A percentile compares a stretch with the other conserved stretches of the same genome.
Conservation (phyloP, 2,888 invertebrate species). For the Chironomus riparius region DNA sequence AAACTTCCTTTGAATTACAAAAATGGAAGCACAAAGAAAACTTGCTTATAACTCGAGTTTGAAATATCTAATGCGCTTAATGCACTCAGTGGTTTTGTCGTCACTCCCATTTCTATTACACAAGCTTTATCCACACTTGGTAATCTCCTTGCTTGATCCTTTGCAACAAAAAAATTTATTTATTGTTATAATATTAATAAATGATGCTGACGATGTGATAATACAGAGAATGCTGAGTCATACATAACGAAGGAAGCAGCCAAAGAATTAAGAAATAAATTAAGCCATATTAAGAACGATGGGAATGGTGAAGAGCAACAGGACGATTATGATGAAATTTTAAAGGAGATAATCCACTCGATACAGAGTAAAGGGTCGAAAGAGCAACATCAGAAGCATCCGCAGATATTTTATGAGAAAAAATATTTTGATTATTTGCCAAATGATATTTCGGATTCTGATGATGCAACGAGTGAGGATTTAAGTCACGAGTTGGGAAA, state of each 20-base stretch:
- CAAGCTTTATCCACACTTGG: no score
- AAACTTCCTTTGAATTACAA: no score
- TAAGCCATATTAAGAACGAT: background rate
- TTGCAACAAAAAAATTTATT: no score
- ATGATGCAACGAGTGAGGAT: constrained; percentile 28
- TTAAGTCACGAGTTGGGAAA: background rate
- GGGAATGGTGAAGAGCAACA: background rate
- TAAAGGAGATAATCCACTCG: constrained; percentile 24
- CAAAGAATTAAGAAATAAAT: constrained; percentile 27
- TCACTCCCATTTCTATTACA: no score
- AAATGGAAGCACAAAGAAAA: no score
- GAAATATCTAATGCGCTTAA: no score
- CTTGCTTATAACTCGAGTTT: no score
- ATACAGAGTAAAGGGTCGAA: constrained; percentile 18
- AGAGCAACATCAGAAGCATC: constrained; percentile 1
- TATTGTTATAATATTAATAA: no score
- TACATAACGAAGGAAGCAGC: constrained; percentile 29
- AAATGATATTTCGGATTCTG: constrained; percentile 28
- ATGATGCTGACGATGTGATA: no score
- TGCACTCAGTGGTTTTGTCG: no score
- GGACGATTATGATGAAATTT: constrained; percentile 28
- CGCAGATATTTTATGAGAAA: constrained; percentile 28
- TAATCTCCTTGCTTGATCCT: no score
- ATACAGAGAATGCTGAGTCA: constrained; percentile 26
- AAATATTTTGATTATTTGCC: constrained; percentile 32